These are phyloP conservation scores for Thalassoma bifasciatum DNA, from an alignment of 2,113 vertebrate genomes.

Conservation along the genomic window DNA sequence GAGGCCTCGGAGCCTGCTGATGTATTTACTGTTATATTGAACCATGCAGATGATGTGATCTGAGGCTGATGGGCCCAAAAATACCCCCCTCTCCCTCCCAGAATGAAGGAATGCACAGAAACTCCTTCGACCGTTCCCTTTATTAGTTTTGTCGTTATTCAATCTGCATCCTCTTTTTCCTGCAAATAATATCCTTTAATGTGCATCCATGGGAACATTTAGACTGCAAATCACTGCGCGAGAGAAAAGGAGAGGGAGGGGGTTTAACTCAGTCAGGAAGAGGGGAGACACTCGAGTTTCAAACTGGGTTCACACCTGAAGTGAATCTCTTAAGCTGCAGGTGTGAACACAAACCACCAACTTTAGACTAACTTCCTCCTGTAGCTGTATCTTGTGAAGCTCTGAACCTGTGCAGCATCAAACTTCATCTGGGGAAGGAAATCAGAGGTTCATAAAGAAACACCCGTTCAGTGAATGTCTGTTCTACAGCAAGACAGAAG, in stretches of 20 bases:
- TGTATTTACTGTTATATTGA: conserved; percentile 66
- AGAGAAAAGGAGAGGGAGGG: conserved; percentile 29
- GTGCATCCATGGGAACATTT: conserved; percentile 57
- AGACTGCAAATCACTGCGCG: conserved; percentile 37
- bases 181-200: conserved; percentile 62
- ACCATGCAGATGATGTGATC: conserved; percentile 70
- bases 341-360: too few relatives aligned
- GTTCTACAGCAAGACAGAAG: not conserved
- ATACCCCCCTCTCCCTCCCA: too few relatives aligned
- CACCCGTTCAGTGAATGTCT: too few relatives aligned
- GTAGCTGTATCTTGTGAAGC: too few relatives aligned
- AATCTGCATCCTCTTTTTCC: conserved; percentile 59
- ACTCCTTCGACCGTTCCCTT: conserved; percentile 61
- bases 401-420: too few relatives aligned
- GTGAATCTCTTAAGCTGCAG: too few relatives aligned
- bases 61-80: conserved; percentile 62
- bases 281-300: not conserved
- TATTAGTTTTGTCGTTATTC: conserved; percentile 72
- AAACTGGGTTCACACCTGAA: too few relatives aligned
- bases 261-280: conserved; percentile 4
- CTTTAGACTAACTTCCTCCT: too few relatives aligned
- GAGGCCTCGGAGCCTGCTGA: conserved; percentile 67
- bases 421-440: too few relatives aligned
- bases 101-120: conserved; percentile 64
- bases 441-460: too few relatives aligned